Percentiles rank a stretch among this genome's conserved stretches.
These are phyloP conservation scores for Drosophila gunungcola DNA, from an alignment of 1,140 invertebrate genomes.

Conservation along the genomic window DNA sequence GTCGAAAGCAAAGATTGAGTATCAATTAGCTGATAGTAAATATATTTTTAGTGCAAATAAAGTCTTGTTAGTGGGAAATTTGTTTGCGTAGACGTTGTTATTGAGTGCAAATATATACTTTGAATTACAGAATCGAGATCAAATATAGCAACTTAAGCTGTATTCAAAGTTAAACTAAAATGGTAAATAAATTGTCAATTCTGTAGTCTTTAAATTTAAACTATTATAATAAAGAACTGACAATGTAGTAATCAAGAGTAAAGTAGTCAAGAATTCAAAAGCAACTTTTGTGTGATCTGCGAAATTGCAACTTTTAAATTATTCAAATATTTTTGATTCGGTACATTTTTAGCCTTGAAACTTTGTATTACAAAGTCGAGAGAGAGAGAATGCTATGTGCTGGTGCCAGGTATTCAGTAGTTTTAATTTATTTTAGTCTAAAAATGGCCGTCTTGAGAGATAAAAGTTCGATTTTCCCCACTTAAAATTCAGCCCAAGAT, in stretches of 20 bases:
- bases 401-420: background rate
- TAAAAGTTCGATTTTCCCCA: slow-evolving; percentile 10
- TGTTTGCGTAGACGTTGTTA: slow-evolving; percentile 17
- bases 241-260: no score
- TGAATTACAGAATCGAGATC: slow-evolving; percentile 1
- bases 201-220: no score
- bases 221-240: no score
- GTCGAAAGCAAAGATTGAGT: slow-evolving; percentile 19
- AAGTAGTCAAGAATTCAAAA: no score
- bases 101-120: background rate
- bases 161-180: background rate
- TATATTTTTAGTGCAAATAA: slow-evolving; percentile 5
- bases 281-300: background rate
- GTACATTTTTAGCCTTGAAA: background rate
- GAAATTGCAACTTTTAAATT: background rate
- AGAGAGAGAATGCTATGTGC: background rate
- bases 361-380: slow-evolving; percentile 3
- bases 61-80: slow-evolving; percentile 8
- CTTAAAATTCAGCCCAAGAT: slow-evolving; percentile 18
- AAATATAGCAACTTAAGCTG: background rate
- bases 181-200: background rate
- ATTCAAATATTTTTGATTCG: background rate
- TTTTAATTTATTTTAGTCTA: background rate
- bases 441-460: background rate
- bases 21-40: slow-evolving; percentile 21